These are phyloP conservation scores for Halictus rubicundus DNA, from an alignment of 1,140 invertebrate species.

Conservation along the genomic window DNA sequence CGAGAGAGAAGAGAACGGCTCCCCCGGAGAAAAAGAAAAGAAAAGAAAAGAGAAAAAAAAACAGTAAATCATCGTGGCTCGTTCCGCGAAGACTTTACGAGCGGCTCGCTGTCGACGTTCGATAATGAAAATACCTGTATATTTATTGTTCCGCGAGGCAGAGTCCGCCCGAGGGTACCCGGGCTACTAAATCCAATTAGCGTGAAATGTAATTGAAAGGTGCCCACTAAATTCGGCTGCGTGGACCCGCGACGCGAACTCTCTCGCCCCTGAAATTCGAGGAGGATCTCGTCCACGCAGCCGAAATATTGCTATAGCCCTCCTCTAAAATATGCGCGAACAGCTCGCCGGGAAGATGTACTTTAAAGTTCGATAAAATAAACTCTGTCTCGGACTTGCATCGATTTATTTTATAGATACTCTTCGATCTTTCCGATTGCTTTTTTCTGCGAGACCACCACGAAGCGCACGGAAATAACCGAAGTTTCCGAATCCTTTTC, in stretches of 20 bases:
- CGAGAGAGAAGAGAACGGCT: not conserved
- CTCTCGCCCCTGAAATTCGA: not conserved
- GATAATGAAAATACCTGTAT: slow-evolving; percentile 66
- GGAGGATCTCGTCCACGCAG: no score
- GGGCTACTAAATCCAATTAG: slow-evolving; percentile 61
- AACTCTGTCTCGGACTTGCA: no score
- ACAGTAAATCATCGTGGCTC: slow-evolving; percentile 58
- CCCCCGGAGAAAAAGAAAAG: not conserved
- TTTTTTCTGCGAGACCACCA: no score
- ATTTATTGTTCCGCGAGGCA: slow-evolving; percentile 53
- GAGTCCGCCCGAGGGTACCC: slow-evolving; percentile 17
- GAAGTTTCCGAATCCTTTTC: no score
- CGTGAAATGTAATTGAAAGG: slow-evolving; percentile 46
- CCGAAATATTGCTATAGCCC: no score
- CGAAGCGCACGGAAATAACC: no score
- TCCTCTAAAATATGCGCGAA: no score
- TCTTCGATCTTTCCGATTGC: no score
- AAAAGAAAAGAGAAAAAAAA: not conserved
- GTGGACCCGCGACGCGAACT: not conserved
- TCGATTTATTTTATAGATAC: no score
- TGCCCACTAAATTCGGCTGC: slow-evolving; percentile 42
- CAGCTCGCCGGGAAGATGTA: no score
- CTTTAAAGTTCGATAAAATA: no score
- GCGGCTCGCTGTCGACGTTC: slow-evolving; percentile 52
- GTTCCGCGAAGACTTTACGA: slow-evolving; percentile 58